Conservation (phyloP, 2,113 vertebrate species). For the Larimichthys crocea region DNA sequence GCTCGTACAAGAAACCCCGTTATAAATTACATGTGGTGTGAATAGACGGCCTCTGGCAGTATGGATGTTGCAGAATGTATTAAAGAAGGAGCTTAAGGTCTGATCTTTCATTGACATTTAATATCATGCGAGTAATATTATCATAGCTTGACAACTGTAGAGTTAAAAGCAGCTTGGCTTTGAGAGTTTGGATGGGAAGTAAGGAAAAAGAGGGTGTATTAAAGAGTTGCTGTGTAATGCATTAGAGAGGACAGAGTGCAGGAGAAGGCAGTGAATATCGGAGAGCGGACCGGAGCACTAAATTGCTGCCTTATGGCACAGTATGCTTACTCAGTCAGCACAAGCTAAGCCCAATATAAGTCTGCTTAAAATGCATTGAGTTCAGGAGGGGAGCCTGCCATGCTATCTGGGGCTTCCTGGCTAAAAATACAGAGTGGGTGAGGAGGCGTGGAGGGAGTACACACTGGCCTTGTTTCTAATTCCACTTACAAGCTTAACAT, state of each 20-base stretch:
- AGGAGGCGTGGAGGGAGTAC: conserved; percentile 43
- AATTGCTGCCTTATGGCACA: conserved; percentile 28
- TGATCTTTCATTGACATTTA: background rate
- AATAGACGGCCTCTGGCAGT: conserved; percentile 2
- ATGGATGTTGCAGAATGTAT: background rate
- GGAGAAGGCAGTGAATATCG: conserved; percentile 19
- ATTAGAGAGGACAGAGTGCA: conserved; percentile 11
- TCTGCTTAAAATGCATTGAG: conserved; percentile 71
- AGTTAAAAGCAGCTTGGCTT: background rate
- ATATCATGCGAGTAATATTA: conserved; percentile 17
- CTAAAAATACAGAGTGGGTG: conserved; percentile 69
- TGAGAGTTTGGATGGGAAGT: background rate
- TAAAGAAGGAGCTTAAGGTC: background rate
- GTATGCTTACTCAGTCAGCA: conserved; percentile 29
- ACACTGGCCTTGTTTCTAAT: conserved; percentile 72
- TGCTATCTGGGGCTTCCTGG: conserved; percentile 61
- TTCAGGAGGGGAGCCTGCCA: conserved; percentile 49
- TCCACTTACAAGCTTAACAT: conserved; percentile 49
- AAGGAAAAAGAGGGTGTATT: background rate
- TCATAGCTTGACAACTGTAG: background rate
- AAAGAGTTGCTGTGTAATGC: conserved; percentile 15
- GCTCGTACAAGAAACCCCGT: conserved; percentile 24
- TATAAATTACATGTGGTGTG: conserved; percentile 39
- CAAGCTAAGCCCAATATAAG: conserved; percentile 45
- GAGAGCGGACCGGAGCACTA: background rate